Conservation (phyloP, 2,113 vertebrate species). For the Passer montanus region DNA sequence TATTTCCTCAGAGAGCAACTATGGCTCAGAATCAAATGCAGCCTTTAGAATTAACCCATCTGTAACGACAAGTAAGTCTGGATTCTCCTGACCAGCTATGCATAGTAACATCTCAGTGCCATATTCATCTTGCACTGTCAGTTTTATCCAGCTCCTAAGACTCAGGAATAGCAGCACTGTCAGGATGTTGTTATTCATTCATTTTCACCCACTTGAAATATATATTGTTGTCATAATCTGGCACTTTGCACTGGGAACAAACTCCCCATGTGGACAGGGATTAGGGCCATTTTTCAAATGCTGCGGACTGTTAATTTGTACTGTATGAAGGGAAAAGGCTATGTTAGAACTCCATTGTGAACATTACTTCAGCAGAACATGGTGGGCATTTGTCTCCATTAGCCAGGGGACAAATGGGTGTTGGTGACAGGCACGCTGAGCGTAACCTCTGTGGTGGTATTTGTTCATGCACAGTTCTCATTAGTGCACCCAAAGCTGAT, state of each 20-base stretch:
- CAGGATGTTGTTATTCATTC: conserved; percentile 49
- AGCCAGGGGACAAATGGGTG: background rate
- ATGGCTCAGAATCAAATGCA: background rate
- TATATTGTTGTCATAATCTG: conserved; percentile 58
- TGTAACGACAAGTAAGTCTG: background rate
- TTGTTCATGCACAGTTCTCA: background rate
- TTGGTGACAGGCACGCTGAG: background rate
- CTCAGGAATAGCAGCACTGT: conserved; percentile 26
- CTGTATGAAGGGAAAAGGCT: conserved; percentile 7
- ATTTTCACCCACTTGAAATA: conserved; percentile 45
- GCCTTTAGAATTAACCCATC: conserved; percentile 9
- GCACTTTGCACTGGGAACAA: conserved; percentile 37
- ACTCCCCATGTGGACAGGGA: conserved; percentile 3
- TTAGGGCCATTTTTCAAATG: conserved; percentile 47
- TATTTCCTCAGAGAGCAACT: background rate
- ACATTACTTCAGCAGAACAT: background rate
- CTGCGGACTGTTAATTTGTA: conserved; percentile 29
- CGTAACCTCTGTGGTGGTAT: rapidly evolving
- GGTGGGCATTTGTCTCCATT: background rate
- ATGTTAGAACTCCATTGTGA: background rate
- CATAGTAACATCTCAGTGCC: conserved; percentile 10
- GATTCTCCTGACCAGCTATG: conserved; percentile 6
- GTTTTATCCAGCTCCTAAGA: conserved; percentile 11
- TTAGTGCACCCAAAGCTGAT: background rate
- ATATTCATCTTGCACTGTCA: conserved; percentile 37